phyloP scores from a whole-genome alignment of 2,888 invertebrate species.

The Tinea trinotella region DNA sequence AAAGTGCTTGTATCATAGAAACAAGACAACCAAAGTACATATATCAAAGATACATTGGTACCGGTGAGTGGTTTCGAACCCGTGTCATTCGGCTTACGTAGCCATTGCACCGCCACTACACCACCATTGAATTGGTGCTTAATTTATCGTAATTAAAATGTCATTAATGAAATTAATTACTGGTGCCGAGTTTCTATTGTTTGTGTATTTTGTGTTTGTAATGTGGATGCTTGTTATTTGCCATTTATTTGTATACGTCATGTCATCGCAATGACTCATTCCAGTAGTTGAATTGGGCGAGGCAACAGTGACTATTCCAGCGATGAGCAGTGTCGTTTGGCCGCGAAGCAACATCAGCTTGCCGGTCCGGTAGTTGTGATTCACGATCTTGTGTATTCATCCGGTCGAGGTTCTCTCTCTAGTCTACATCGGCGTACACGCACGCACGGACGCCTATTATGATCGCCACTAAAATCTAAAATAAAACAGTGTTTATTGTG shows the following conservation, averaged over 20 bases:
- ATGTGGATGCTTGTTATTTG: too few relatives aligned
- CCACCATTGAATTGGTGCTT: too few relatives aligned
- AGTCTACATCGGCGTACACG: conserved; percentile 49
- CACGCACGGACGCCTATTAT: conserved; percentile 31
- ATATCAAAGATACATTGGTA: too few relatives aligned
- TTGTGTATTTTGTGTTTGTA: too few relatives aligned
- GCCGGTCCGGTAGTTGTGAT: conserved; percentile 41
- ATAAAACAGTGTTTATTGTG: conserved; percentile 9
- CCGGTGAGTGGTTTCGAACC: too few relatives aligned
- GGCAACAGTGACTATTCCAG: background rate
- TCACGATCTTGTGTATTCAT: conserved; percentile 30
- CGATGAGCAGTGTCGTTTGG: conserved; percentile 12
- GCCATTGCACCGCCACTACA: too few relatives aligned
- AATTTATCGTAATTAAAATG: too few relatives aligned
- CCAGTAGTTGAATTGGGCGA: background rate
- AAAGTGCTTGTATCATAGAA: too few relatives aligned
- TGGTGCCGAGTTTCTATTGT: too few relatives aligned
- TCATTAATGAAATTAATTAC: too few relatives aligned
- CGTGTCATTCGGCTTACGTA: too few relatives aligned
- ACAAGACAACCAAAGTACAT: too few relatives aligned
- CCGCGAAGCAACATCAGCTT: background rate
- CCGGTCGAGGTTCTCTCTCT: conserved; percentile 23
- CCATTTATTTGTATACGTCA: background rate
- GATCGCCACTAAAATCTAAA: background rate
- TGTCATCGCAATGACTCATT: conserved; percentile 35